These are phyloP conservation scores for Apomyelois bistriatella DNA, from an alignment of 2,888 invertebrate species.

Conservation along the genomic window DNA sequence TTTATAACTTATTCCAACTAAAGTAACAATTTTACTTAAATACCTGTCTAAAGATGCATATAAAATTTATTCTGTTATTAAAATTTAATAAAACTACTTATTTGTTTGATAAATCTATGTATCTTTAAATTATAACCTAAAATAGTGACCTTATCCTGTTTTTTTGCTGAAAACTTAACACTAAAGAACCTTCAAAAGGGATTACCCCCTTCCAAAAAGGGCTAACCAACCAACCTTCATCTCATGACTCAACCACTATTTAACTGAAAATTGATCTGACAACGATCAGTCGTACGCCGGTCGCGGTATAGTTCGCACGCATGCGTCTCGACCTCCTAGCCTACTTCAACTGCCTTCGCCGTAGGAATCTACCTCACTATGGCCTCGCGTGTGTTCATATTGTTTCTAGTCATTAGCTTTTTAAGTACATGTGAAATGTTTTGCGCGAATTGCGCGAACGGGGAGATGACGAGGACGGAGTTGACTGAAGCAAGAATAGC, in stretches of 20 bases:
- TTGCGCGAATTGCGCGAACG: slow-evolving; percentile 63
- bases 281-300: slow-evolving; percentile 44
- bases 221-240: not conserved
- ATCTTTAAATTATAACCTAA: no score
- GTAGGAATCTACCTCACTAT: slow-evolving; percentile 48
- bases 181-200: not conserved
- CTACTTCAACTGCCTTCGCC: slow-evolving; percentile 59
- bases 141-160: no score
- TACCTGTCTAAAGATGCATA: not conserved
- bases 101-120: not conserved
- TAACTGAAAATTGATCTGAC: not conserved
- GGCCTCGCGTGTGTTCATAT: slow-evolving; percentile 47
- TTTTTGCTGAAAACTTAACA: no score
- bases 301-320: slow-evolving; percentile 42
- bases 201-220: not conserved
- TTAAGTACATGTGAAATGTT: slow-evolving; percentile 50
- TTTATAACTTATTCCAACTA: not conserved
- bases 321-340: slow-evolving; percentile 59
- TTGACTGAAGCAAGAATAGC: slow-evolving; percentile 86
- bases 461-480: slow-evolving; percentile 73
- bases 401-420: slow-evolving; percentile 53
- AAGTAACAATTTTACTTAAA: no score
- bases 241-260: not conserved
- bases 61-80: no score
- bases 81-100: not conserved